A percentile compares a stretch with the other conserved stretches of the same genome.
Conservation (phyloP, 2,888 invertebrate species). For the Parnassius glacialis region DNA sequence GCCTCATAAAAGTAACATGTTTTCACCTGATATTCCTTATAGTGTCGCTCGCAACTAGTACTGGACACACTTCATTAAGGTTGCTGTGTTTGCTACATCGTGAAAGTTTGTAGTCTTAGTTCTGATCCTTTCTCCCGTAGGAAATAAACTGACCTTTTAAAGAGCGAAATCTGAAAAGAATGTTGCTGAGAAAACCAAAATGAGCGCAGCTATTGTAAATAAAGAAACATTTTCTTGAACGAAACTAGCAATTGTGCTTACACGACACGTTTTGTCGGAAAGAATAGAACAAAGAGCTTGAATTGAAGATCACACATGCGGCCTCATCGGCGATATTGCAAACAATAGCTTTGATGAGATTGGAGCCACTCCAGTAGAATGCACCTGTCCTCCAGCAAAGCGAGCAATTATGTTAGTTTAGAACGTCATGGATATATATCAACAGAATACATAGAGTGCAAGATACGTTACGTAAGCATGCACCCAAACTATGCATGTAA, state of each 20-base stretch:
- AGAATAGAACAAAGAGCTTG: constrained; percentile 56
- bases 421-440: constrained; percentile 5
- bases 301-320: constrained; percentile 66
- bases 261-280: constrained; percentile 59
- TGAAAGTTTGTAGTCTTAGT: constrained; percentile 25
- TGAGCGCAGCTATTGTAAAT: constrained; percentile 32
- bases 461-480: too few relatives aligned
- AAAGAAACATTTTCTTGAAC: constrained; percentile 39
- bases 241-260: constrained; percentile 57
- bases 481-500: too few relatives aligned
- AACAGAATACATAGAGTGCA: too few relatives aligned
- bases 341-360: constrained; percentile 58
- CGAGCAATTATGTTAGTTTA: constrained; percentile 30
- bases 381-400: constrained; percentile 42
- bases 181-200: constrained; percentile 23
- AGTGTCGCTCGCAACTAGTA: constrained; percentile 42
- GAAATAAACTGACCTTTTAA: constrained; percentile 15
- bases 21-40: constrained; percentile 57
- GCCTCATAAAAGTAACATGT: constrained; percentile 57
- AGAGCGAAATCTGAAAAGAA: constrained; percentile 12
- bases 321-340: constrained; percentile 53
- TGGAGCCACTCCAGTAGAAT: constrained; percentile 50
- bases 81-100: constrained; percentile 31
- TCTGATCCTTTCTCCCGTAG: constrained; percentile 11
- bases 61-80: constrained; percentile 60